Evolutionary conservation across 1,140 invertebrate species (phyloP).

Genomic region (Halictus rubicundus): DNA sequence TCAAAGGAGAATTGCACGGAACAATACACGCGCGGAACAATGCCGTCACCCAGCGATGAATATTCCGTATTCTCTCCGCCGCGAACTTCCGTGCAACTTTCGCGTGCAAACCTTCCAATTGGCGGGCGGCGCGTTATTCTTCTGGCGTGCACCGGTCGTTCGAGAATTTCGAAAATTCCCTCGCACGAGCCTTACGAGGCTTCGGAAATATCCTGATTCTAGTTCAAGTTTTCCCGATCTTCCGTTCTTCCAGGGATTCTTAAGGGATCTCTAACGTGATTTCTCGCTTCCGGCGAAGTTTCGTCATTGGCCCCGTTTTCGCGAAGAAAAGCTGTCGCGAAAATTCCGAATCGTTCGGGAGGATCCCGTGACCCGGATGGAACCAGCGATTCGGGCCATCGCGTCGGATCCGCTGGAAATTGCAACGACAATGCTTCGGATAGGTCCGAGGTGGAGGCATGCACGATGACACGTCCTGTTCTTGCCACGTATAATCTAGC

Average conservation of each 20-base stretch:
- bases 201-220: no score
- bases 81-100: constrained; percentile 2
- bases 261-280: no score
- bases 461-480: constrained; percentile 10
- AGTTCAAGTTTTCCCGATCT: no score
- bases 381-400: not conserved
- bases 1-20: constrained; percentile 11
- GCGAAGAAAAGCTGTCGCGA: not conserved
- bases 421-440: not conserved
- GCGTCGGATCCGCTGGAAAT: not conserved
- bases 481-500: constrained; percentile 21
- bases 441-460: not conserved
- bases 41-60: constrained; percentile 1
- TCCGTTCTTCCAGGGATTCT: no score
- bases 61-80: constrained; percentile 11
- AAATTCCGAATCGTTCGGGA: not conserved
- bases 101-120: not conserved
- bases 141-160: not conserved
- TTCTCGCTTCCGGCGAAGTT: no score
- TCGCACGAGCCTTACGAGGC: no score
- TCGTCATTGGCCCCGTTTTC: not conserved
- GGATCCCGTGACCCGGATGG: not conserved
- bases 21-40: constrained; percentile 20
- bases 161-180: not conserved
- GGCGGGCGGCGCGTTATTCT: not conserved